These are phyloP conservation scores for Psilopogon haemacephalus DNA, from an alignment of 2,113 vertebrate genomes.

Conservation along the genomic window DNA sequence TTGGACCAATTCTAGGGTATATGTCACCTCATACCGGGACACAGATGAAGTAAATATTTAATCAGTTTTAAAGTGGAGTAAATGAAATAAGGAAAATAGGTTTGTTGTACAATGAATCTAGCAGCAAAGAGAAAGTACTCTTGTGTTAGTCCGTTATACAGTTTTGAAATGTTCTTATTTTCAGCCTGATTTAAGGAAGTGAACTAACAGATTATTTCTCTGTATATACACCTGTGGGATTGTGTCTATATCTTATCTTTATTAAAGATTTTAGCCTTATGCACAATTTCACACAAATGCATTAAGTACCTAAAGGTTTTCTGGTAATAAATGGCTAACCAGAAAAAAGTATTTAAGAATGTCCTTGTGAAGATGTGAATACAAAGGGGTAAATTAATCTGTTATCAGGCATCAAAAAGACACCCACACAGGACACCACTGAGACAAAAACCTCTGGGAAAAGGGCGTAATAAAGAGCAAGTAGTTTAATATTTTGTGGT, in stretches of 20 bases:
- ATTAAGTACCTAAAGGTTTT: neutral
- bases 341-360: neutral
- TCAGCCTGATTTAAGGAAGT: neutral
- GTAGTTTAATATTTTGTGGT: neutral
- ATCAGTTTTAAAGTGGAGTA: neutral
- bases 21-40: no score
- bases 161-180: neutral
- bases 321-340: neutral
- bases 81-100: neutral
- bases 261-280: neutral
- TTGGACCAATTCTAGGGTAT: no score
- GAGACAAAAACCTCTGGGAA: neutral
- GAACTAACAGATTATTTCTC: neutral
- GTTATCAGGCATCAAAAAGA: neutral
- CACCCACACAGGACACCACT: neutral
- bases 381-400: neutral
- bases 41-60: neutral
- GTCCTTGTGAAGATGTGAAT: neutral
- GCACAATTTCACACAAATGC: neutral
- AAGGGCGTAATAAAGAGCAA: neutral
- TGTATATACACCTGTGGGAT: neutral
- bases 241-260: neutral
- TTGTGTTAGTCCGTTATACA: neutral
- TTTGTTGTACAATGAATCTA: neutral
- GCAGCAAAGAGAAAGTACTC: neutral